A percentile compares a stretch with the other conserved stretches of the same genome.
Conservation (phyloP, 2,113 vertebrate species). For the Pachyramphus minor region DNA sequence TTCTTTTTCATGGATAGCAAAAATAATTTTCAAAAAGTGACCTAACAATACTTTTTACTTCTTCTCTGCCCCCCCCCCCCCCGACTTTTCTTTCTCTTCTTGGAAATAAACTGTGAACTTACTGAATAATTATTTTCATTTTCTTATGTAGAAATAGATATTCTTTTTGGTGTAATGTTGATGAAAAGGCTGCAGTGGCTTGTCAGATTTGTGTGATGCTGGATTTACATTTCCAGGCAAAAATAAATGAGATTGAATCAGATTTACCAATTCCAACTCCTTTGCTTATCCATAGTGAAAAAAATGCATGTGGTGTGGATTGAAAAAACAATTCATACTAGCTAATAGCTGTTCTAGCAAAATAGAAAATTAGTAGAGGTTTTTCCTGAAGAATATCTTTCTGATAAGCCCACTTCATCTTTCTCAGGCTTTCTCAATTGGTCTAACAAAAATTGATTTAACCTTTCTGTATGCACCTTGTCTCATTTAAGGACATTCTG, state of each 20-base stretch:
- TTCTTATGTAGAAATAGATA: background rate
- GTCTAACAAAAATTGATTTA: background rate
- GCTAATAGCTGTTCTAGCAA: background rate
- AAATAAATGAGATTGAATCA: background rate
- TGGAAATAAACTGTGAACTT: background rate
- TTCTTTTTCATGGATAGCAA: background rate
- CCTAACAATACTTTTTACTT: background rate
- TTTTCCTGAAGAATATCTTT: background rate
- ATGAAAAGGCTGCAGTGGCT: background rate
- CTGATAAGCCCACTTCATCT: background rate
- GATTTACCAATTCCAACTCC: background rate
- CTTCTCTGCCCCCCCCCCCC: no score
- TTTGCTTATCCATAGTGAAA: background rate
- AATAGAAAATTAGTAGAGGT: background rate
- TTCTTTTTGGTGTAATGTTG: background rate
- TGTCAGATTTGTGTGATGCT: no score
- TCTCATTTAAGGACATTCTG: background rate
- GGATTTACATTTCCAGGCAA: background rate
- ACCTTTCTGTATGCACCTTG: background rate
- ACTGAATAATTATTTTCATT: background rate
- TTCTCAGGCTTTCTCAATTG: background rate
- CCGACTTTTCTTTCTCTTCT: background rate
- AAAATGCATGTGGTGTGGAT: background rate
- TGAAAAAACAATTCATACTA: background rate
- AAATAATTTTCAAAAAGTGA: background rate